Conservation (phyloP, 2,113 vertebrate species). For the Syngnathus typhle region DNA sequence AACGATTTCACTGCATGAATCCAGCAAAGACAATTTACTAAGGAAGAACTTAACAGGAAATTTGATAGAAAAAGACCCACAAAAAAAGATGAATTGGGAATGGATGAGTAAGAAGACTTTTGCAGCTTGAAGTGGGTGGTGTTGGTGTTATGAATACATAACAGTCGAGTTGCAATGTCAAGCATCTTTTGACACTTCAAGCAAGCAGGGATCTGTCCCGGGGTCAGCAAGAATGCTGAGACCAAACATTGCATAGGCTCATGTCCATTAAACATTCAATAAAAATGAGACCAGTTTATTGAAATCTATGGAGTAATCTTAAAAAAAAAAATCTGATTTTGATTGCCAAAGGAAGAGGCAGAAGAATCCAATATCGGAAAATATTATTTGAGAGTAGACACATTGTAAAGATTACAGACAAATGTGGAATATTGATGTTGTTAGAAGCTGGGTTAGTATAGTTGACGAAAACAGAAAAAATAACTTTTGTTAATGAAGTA, state of each 20-base stretch:
- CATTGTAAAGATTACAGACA: too few species aligned
- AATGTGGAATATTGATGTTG: too few species aligned
- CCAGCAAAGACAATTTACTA: not conserved
- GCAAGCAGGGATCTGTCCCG: not conserved
- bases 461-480: too few species aligned
- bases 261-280: not conserved
- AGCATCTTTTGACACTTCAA: conserved; percentile 33
- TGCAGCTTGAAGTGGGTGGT: conserved; percentile 5
- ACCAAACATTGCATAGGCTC: not conserved
- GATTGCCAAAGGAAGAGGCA: too few species aligned
- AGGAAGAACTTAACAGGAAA: not conserved
- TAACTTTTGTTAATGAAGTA: too few species aligned
- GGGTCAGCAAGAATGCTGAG: not conserved
- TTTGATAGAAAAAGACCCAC: not conserved
- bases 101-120: not conserved
- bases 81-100: not conserved
- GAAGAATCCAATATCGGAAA: too few species aligned
- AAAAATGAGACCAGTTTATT: not conserved
- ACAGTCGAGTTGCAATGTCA: conserved; percentile 35
- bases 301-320: too few species aligned
- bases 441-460: too few species aligned
- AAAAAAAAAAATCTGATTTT: too few species aligned
- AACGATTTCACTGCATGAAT: not conserved
- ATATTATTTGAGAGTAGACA: too few species aligned
- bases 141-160: conserved; percentile 36